Base-by-base conservation (phyloP, 2,797 vertebrate species). In the Helarctos malayanus region DNA sequence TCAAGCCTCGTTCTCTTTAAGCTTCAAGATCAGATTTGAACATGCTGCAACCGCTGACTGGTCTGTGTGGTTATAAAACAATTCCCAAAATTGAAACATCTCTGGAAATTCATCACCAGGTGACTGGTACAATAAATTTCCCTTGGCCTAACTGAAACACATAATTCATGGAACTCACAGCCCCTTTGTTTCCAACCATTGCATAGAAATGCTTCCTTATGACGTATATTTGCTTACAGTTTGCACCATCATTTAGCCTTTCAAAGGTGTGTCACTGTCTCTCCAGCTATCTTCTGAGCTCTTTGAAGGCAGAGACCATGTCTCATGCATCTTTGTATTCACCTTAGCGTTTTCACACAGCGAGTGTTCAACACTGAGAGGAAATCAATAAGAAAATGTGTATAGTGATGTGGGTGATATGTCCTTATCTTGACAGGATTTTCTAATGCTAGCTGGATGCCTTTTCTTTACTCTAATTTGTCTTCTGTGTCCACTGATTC, bases 21-120 rank as follows among this genome's bases (percentile, higher is more conserved):
- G 52, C 49, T 76, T 89, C 38, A 80, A 95, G 89, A 92, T 61
- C 35, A 84, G 27, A 88, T 94, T 10, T 93, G 71, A 91, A 71
- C 47, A 82, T 18, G 57, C 32, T 52, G 23, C 54, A 65, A 71
- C 25, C 38, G 78, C 25, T 41, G 79, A 91, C 75, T 82, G 54
- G 14, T 78, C 54, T 94, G 47, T 75, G 38, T 3, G 15, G 68
- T 80, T 95, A 84, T n/a, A 86, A 92, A 90, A 61, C 68, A 78
- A 68, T 85, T 71, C 54, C 73, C 32, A 71, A 94, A 91, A 71
- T 69, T 82, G 59, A 75, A 96, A 78, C 73, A 63, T 59, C 79
- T 82, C 59, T 59, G 63, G 27, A 76, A 11, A 41, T 57, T 54
- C 49, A 45, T 45, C n/a, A 29, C 69, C 57, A 81, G 32, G 38